These are phyloP conservation scores for Eupristina koningsbergeri DNA, from an alignment of 1,140 invertebrate species.

Conservation along the genomic window DNA sequence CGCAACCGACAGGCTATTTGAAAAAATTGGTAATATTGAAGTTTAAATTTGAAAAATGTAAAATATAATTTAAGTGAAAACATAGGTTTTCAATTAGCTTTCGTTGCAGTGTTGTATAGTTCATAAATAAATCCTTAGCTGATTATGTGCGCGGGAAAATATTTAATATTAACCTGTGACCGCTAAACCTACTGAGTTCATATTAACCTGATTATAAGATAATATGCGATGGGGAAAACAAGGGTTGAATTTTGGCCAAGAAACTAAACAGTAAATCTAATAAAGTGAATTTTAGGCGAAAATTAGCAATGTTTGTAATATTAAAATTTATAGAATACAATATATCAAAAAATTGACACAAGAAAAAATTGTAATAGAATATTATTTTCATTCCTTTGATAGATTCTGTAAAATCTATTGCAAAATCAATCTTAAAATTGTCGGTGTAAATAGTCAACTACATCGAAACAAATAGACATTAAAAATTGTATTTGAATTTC, in stretches of 20 bases:
- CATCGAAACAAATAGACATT: too few species aligned
- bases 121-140: not conserved
- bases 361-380: not conserved
- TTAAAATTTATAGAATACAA: not conserved
- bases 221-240: not conserved
- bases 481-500: too few species aligned
- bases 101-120: not conserved
- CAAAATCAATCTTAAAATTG: not conserved
- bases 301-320: not conserved
- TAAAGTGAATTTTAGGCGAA: not conserved
- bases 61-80: not conserved
- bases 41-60: not conserved
- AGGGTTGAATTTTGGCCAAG: not conserved
- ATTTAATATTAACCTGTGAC: not conserved
- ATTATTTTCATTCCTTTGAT: not conserved
- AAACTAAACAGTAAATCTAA: not conserved
- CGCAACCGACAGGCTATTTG: too few species aligned
- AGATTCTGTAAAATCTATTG: not conserved
- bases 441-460: not conserved
- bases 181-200: not conserved
- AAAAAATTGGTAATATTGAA: not conserved
- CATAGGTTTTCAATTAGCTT: constrained; percentile 1
- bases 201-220: not conserved
- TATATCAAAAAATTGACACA: too few species aligned
- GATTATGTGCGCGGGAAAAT: not conserved